These are phyloP conservation scores for Sebastes elongatus DNA, from an alignment of 2,797 vertebrate genomes.

Conservation along the genomic window DNA sequence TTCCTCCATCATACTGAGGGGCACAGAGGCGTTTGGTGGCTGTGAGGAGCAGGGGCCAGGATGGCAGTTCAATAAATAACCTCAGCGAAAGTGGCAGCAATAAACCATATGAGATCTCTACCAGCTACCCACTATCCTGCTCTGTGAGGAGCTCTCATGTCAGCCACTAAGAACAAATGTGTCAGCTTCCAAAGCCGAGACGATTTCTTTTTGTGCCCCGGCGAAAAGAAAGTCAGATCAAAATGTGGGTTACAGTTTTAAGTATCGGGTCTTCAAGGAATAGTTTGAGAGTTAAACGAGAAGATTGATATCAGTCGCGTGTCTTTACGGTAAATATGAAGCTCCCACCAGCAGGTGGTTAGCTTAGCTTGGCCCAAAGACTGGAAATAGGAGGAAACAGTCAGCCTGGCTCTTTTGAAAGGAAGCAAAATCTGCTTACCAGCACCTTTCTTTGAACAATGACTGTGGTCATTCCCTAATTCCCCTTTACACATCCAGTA, in stretches of 20 bases:
- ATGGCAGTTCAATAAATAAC: slow-evolving; percentile 83
- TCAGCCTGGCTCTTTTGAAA: not conserved
- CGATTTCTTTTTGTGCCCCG: slow-evolving; percentile 39
- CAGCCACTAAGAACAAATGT: slow-evolving; percentile 59
- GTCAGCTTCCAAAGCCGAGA: slow-evolving; percentile 45
- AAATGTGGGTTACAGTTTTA: slow-evolving; percentile 6
- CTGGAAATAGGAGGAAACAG: not conserved
- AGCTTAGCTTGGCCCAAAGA: not conserved
- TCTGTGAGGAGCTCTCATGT: slow-evolving; percentile 62
- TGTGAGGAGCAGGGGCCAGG: slow-evolving; percentile 65
- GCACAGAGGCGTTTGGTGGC: slow-evolving; percentile 61
- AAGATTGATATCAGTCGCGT: not conserved
- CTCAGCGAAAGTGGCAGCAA: slow-evolving; percentile 76
- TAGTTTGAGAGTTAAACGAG: not conserved
- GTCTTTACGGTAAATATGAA: not conserved
- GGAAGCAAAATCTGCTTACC: not conserved
- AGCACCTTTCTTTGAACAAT: not conserved
- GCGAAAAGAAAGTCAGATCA: slow-evolving; percentile 10
- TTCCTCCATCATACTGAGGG: slow-evolving; percentile 71
- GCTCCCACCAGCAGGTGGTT: not conserved
- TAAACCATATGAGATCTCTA: slow-evolving; percentile 79
- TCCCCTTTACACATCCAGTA: not conserved
- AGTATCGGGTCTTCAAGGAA: not conserved
- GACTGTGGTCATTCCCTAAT: not conserved
- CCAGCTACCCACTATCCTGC: slow-evolving; percentile 60